A percentile compares a stretch with the other conserved stretches of the same genome.
These are phyloP conservation scores for Ypsolopha scabrella DNA, from an alignment of 2,888 invertebrate genomes.

Conservation along the genomic window DNA sequence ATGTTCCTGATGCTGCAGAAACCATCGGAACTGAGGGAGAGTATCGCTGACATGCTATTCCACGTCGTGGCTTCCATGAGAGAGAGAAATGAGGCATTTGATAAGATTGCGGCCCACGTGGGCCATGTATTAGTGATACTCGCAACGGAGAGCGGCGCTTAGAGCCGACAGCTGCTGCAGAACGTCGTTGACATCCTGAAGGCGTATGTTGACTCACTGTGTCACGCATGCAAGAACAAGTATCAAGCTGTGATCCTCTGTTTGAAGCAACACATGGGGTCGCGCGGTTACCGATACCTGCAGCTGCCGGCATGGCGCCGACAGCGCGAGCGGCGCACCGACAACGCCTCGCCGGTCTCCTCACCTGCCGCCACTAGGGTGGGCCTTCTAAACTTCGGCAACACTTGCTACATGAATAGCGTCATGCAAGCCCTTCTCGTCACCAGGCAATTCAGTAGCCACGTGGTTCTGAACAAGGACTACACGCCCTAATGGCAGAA, in stretches of 20 bases:
- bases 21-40: conserved; percentile 62
- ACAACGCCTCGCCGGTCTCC: neutral
- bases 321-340: conserved; percentile 18
- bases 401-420: conserved; percentile 93
- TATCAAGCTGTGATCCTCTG: conserved; percentile 48
- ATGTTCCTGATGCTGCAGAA: conserved; percentile 69
- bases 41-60: conserved; percentile 73
- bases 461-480: conserved; percentile 70
- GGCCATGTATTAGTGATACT: conserved; percentile 61
- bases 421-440: conserved; percentile 86
- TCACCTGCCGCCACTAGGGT: conserved; percentile 62
- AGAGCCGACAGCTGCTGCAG: conserved; percentile 64
- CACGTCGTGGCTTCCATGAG: conserved; percentile 74
- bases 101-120: conserved; percentile 66
- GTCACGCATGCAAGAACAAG: conserved; percentile 34
- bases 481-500: conserved; percentile 71
- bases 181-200: conserved; percentile 70
- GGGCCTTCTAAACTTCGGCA: conserved; percentile 85
- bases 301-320: conserved; percentile 30
- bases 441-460: conserved; percentile 81
- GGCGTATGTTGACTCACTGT: conserved; percentile 29
- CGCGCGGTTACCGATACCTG: conserved; percentile 37
- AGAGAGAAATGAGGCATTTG: conserved; percentile 71
- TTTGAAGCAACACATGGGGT: conserved; percentile 54
- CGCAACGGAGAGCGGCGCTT: conserved; percentile 69